These are phyloP conservation scores for Heteromyza rotundicornis DNA, from an alignment of 2,888 invertebrate genomes.

Conservation along the genomic window DNA sequence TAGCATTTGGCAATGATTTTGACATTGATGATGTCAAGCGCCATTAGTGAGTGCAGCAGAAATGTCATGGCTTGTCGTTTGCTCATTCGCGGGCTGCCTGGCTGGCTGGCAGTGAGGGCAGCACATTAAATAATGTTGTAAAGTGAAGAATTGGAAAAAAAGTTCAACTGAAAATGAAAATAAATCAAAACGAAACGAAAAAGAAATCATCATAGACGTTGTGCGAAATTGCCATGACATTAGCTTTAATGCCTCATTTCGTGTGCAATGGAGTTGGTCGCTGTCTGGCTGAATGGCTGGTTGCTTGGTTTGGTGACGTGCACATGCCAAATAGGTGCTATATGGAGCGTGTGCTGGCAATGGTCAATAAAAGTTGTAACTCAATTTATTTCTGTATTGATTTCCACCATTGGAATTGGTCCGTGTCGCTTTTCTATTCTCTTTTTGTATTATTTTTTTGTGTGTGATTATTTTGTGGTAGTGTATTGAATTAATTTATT, in stretches of 20 bases:
- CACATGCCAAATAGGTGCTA: background rate
- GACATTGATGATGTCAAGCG: conserved; percentile 27
- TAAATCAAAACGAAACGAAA: conserved; percentile 33
- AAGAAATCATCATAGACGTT: background rate
- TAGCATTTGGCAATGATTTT: conserved; percentile 34
- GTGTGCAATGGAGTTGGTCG: conserved; percentile 24
- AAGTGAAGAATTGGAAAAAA: conserved; percentile 37
- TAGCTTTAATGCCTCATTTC: conserved; percentile 34
- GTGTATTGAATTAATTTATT: conserved; percentile 58
- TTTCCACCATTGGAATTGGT: background rate
- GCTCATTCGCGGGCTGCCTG: conserved; percentile 23
- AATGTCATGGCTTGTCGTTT: conserved; percentile 19
- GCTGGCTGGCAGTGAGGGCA: conserved; percentile 32
- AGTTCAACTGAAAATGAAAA: conserved; percentile 50
- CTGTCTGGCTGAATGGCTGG: conserved; percentile 12
- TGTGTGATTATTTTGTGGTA: conserved; percentile 19
- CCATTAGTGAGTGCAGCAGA: conserved; percentile 18
- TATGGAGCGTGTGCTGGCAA: background rate
- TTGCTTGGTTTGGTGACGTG: conserved; percentile 14
- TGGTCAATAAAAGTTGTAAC: conserved; percentile 1
- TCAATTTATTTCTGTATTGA: background rate
- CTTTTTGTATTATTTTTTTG: background rate
- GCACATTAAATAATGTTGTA: conserved; percentile 52
- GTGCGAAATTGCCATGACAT: conserved; percentile 32
- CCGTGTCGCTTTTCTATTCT: background rate